phyloP scores from a whole-genome alignment of 2,888 invertebrate species.

The Drosophila algonquin region DNA sequence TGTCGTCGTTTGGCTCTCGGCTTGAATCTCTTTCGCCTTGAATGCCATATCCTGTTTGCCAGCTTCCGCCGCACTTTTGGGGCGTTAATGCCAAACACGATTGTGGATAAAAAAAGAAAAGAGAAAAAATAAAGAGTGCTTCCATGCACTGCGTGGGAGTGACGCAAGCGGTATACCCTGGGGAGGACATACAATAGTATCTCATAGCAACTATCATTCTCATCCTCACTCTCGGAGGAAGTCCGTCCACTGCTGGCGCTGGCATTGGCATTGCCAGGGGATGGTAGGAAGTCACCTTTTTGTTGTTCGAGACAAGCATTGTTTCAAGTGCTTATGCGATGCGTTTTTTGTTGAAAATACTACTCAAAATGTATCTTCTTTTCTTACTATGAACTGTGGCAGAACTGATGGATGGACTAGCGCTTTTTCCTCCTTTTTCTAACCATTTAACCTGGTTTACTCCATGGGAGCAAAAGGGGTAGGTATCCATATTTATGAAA shows the following conservation, averaged over 20 bases:
- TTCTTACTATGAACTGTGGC: no score
- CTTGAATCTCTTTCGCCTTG: constrained; percentile 37
- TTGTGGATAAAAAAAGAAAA: constrained; percentile 35
- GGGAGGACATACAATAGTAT: constrained; percentile 12
- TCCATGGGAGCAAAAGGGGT: no score
- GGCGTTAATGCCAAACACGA: constrained; percentile 47
- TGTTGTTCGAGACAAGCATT: not conserved
- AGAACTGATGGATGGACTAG: no score
- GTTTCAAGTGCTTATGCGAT: not conserved
- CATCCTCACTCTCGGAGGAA: constrained; percentile 14
- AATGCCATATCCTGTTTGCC: constrained; percentile 67
- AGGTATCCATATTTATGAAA: not conserved
- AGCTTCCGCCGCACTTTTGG: constrained; percentile 54
- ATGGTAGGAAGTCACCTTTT: constrained; percentile 8
- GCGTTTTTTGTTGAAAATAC: no score
- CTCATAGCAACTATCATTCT: constrained; percentile 18
- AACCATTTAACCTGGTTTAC: no score
- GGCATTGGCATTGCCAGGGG: constrained; percentile 8
- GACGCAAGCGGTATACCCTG: constrained; percentile 15
- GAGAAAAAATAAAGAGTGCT: constrained; percentile 1
- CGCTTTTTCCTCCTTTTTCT: no score
- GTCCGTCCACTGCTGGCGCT: constrained; percentile 14
- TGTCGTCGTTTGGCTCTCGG: constrained; percentile 41
- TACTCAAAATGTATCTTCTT: no score
- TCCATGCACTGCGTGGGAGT: constrained; percentile 21